Evolutionary conservation across 2,888 invertebrate genomes (phyloP), one percentile per base, ranked within the genome.

Genomic region (Drosophila basisetae): DNA sequence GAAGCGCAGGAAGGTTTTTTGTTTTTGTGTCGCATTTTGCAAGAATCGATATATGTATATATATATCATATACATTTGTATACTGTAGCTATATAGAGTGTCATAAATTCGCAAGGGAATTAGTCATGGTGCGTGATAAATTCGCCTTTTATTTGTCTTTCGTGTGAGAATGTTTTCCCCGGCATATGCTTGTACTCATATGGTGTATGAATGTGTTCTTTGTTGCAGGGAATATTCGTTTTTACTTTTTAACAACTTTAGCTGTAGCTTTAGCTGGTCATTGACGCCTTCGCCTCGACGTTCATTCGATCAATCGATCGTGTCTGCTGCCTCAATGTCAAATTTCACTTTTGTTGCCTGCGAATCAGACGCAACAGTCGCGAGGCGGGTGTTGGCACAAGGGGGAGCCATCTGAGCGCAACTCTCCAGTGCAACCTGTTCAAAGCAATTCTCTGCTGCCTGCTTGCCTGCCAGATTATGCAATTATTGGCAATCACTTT

Each of bases 121-220:
- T 90, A 88, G 89, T 88, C 88, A 88, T 78, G 86, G 76, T 86
- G 84, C 90, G 89, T 88, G 86, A 88, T 90, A 90, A 88, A 88
- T 88, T 83, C 75, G 72, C 83, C 83, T 86, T 90, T 88, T 88
- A 90, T 88, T 90, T 88, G 82, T 73, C 82, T 82, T 86, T 89
- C 85, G 85, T 89, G 89, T 89, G 89, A 83, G 89, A 85, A 89
- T 85, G 82, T 66, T 75, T 83, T 81, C 72, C 63, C 61, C 68
- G 31, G 28, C 33, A 47, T 61, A 60, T 25, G 50, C 56, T 30
- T 30, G 39, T 30, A 63, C 31, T 56, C 59, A 69, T 28, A 60
- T 58, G 31, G 41, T 39, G 47, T 54, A 81, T 87, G 76, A 87
- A 87, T 87, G 78, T 63, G 84, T 86, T 87, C 89, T 86, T 87